Evolutionary conservation across 2,797 vertebrate species (phyloP), one percentile per base, ranked within the genome.

Genomic region (Microtus agrestis): DNA sequence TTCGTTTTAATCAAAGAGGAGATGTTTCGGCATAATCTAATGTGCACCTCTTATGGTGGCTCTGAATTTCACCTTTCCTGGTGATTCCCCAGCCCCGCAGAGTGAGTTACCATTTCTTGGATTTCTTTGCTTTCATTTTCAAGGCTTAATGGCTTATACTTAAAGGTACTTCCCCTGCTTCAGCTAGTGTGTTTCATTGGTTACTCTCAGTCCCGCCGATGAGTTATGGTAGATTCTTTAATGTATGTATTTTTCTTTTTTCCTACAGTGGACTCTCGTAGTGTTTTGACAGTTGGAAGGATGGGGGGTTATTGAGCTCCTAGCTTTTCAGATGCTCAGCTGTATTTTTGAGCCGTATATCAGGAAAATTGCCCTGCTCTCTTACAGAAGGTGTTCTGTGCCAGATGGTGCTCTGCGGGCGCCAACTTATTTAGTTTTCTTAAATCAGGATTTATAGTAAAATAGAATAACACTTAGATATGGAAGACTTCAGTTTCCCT

Each of bases 401-500:
- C 97, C 97, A 97, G 97, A 96, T 97, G 97, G 95, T 88, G 43
- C 96, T 89, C 97, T 76, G 93, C 56, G 89, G 96, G 97, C 97
- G 97, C 71, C 95, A 94, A 91, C 93, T 97, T 93, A 59, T 95
- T 90, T 97, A 91, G 90, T 96, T 97, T 97, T 96, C 93, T 95
- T 93, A 96, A 91, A 97, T 97, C 96, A 94, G 97, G 87, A 98
- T 97, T 97, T 96, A 96, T 97, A 95, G 95, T 96, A 96, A 97
- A 97, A 97, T 96, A 94, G 96, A 95, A 94, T 92, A 94, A 91
- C 82, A 91, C 96, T 96, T 94, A 92, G 86, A 77, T 95, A 81
- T 92, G 91, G 88, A 93, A 96, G 87, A 91, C 86, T 76, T 95
- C 13, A 74, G 37, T 92, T 91, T 95, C 71, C 96, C 34, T 95